Evolutionary conservation across 1,140 invertebrate species (phyloP).

Genomic region (Drosophila melanogaster): Release_6_plus_ISO1_MT NT_037436.4:11408501-11409000

Average conservation of each 20-base stretch:
- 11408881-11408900: conserved; percentile 11
- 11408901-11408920: background rate
- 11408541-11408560: conserved; percentile 45
- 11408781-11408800: conserved; percentile 9
- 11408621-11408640: conserved; percentile 35
- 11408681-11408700: conserved; percentile 43
- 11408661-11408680: conserved; percentile 49
- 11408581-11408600: conserved; percentile 49
- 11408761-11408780: too few species aligned
- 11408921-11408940: background rate
- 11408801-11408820: conserved; percentile 42
- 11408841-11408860: conserved; percentile 48
- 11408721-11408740: background rate
- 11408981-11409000: rapidly evolving
- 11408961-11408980: too few species aligned
- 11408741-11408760: background rate
- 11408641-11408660: conserved; percentile 23
- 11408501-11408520: conserved; percentile 40
- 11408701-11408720: conserved; percentile 4
- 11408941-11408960: too few species aligned
- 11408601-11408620: conserved; percentile 21
- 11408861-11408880: conserved; percentile 36
- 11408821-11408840: conserved; percentile 66
- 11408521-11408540: conserved; percentile 46
- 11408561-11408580: conserved; percentile 34